Base-by-base conservation (phyloP, 2,888 invertebrate genomes). In the Cantharis rufa region DNA sequence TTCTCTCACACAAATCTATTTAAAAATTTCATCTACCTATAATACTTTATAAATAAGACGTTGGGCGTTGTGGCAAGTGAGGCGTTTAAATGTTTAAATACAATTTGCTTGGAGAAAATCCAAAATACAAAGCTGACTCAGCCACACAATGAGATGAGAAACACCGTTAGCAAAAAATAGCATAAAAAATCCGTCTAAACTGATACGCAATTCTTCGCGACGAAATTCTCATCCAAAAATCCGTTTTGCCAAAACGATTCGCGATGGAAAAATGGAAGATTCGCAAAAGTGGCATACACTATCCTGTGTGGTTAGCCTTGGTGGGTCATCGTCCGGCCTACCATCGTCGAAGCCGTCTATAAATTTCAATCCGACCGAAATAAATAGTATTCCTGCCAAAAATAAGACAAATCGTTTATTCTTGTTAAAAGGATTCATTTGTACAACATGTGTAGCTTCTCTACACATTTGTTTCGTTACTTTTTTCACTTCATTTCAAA, bases 291-390 rank as follows among this genome's bases (percentile, higher is more conserved):
- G 80, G 79, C 27, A 63, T 63, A 63, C 13, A 63, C 11, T 15
- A 78, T 76, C 79, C 77, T 64, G 48, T 48, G 7, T n/a, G 48
- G 81, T 76, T 81, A 79, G 80, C 82, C 82, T 82, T 82, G 82
- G 73, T 80, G 75, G 81, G 82, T 82, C 82, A 82, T 82, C 81
- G 81, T 74, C 81, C 79, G 80, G 75, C 76, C 77, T 77, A 77
- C 73, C 77, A 75, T 75, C 70, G 70, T 71, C 72, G 68, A 62
- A 74, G 74, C 61, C 69, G 48, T 68, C 73, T 62, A 75, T 75
- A 75, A 76, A 76, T 76, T 70, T 68, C 64, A 72, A 70, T 66
- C 70, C 9, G 71, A 74, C 74, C 69, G 28, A 70, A 70, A 72
- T 74, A 61, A 48, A 24, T 68, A 63, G 70, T 70, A 63, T 73